Percentiles rank a stretch among this genome's conserved stretches.
Conservation (phyloP, 1,140 invertebrate species). For the Diplogasteroides magnus region DNA sequence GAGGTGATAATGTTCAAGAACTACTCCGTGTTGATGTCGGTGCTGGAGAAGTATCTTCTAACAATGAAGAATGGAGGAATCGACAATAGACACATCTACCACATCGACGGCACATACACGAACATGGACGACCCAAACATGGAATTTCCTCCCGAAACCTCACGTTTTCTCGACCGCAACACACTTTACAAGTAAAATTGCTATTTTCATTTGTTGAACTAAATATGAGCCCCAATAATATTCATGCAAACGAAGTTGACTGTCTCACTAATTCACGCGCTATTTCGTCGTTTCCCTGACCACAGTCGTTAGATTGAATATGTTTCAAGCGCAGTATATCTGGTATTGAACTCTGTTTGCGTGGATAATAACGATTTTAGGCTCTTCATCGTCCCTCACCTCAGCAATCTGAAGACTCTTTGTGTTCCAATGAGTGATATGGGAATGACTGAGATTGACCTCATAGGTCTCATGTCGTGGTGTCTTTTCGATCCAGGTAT, state of each 20-base stretch:
- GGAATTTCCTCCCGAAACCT: neutral
- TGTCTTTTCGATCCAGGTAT: neutral
- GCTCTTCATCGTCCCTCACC: neutral
- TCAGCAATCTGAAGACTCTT: neutral
- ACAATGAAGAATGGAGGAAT: neutral
- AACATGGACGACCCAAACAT: neutral
- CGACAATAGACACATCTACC: neutral
- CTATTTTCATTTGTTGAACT: no score
- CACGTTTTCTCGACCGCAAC: neutral
- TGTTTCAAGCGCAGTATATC: no score
- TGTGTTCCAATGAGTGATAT: neutral
- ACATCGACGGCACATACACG: neutral
- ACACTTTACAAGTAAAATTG: neutral
- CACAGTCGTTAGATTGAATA: no score
- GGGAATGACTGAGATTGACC: neutral
- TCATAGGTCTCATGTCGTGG: neutral
- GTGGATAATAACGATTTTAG: neutral
- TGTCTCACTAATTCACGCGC: no score
- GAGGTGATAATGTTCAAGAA: neutral
- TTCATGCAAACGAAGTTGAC: no score
- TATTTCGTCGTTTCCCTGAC: no score
- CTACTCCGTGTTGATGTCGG: neutral
- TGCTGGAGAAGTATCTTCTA: neutral
- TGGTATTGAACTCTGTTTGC: no score
- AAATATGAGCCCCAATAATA: neutral